Evolutionary conservation across 2,888 invertebrate species (phyloP).

Genomic region (Uloborus plumipes): DNA sequence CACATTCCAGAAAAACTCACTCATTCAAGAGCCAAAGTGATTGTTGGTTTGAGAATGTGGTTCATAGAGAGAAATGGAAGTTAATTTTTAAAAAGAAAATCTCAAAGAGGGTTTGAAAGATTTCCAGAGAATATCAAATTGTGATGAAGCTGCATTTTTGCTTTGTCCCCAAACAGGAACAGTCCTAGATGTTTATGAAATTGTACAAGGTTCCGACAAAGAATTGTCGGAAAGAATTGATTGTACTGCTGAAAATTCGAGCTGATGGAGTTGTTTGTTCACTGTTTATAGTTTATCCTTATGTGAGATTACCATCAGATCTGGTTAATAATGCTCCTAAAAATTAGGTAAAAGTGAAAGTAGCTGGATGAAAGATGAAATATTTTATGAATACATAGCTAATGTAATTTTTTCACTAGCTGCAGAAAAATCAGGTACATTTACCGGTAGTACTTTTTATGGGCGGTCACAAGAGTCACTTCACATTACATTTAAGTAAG

Average conservation of each 20-base stretch:
- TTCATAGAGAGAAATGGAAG: too few relatives aligned
- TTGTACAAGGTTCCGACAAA: not conserved
- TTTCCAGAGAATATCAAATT: not conserved
- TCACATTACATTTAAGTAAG: constrained; percentile 1
- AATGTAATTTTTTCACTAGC: not conserved
- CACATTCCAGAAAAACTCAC: too few relatives aligned
- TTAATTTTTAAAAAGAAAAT: not conserved
- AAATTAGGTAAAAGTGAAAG: not conserved
- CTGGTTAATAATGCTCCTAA: not conserved
- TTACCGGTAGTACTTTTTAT: not conserved
- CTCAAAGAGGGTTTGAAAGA: not conserved
- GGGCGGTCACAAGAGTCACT: not conserved
- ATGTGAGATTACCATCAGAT: not conserved
- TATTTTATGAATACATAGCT: not conserved
- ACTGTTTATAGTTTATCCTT: not conserved
- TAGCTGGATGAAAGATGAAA: not conserved
- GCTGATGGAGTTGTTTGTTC: constrained; percentile 1
- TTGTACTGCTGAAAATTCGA: not conserved
- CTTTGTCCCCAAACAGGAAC: not conserved
- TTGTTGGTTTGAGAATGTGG: too few relatives aligned
- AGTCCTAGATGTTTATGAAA: not conserved
- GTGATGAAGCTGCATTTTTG: not conserved
- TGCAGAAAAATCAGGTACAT: not conserved
- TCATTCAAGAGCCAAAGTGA: too few relatives aligned
- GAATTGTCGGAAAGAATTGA: not conserved